Conservation (phyloP, 2,113 vertebrate species). For the Ifrita kowaldi region DNA sequence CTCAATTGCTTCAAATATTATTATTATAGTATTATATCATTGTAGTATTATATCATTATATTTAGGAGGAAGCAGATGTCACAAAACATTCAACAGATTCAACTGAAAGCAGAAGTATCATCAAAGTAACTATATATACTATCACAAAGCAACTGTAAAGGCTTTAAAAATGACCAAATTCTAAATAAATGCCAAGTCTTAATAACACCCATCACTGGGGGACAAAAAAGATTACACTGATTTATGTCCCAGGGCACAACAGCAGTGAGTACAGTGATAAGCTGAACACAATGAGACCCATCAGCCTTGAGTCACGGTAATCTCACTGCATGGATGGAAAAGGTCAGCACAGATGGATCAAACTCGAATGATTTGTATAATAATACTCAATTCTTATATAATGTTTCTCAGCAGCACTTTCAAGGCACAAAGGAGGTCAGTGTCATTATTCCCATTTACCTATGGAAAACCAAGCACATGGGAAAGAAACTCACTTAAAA, state of each 20-base stretch:
- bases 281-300: not conserved
- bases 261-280: not conserved
- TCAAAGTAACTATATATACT: not conserved
- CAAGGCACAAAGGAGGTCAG: not conserved
- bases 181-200: not conserved
- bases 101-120: not conserved
- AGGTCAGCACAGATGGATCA: constrained; percentile 41
- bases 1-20: not conserved
- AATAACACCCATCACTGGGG: not conserved
- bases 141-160: not conserved
- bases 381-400: constrained; percentile 19
- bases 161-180: not conserved
- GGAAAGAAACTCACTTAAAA: not conserved
- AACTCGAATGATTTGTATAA: constrained; percentile 24
- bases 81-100: not conserved
- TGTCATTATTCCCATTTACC: constrained; percentile 1
- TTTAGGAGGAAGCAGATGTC: not conserved
- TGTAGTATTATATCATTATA: not conserved
- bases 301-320: constrained; percentile 50
- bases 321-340: not conserved
- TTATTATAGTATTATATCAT: not conserved
- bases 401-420: not conserved
- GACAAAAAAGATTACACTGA: not conserved
- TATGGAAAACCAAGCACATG: not conserved
- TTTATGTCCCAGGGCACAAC: not conserved